Evolutionary conservation across 2,113 vertebrate species (phyloP).

Genomic region (Fukomys damarensis): DNA sequence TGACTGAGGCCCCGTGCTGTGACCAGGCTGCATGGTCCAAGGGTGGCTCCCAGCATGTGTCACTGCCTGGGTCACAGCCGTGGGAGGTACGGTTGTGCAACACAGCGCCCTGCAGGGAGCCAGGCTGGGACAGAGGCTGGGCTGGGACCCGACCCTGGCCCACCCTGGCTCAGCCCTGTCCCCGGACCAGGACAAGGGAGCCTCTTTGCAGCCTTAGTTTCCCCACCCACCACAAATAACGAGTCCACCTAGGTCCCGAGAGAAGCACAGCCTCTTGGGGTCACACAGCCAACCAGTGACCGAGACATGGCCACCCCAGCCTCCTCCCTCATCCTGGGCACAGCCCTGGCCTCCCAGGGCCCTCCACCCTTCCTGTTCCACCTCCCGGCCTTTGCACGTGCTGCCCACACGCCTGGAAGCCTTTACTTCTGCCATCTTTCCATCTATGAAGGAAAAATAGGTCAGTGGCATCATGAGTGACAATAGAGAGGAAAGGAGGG

Average conservation of each 20-base stretch:
- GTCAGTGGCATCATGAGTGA: too few relatives aligned
- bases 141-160: not conserved
- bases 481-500: not conserved
- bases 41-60: conserved; percentile 16
- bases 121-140: not conserved
- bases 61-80: conserved; percentile 14
- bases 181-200: not conserved
- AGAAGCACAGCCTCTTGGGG: not conserved
- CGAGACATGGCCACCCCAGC: not conserved
- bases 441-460: not conserved
- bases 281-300: not conserved
- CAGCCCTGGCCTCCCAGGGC: not conserved
- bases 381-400: not conserved
- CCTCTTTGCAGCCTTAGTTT: not conserved
- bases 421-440: not conserved
- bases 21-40: not conserved
- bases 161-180: not conserved
- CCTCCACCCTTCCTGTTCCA: not conserved
- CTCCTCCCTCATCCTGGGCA: not conserved
- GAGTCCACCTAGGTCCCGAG: not conserved
- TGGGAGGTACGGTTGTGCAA: not conserved
- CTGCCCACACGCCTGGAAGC: not conserved
- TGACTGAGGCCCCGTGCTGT: not conserved
- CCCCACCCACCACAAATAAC: not conserved
- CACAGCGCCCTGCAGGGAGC: not conserved